Evolutionary conservation across 2,888 invertebrate genomes (phyloP), one percentile per base, ranked within the genome.

Genomic region (Sinotaia quadrata): DNA sequence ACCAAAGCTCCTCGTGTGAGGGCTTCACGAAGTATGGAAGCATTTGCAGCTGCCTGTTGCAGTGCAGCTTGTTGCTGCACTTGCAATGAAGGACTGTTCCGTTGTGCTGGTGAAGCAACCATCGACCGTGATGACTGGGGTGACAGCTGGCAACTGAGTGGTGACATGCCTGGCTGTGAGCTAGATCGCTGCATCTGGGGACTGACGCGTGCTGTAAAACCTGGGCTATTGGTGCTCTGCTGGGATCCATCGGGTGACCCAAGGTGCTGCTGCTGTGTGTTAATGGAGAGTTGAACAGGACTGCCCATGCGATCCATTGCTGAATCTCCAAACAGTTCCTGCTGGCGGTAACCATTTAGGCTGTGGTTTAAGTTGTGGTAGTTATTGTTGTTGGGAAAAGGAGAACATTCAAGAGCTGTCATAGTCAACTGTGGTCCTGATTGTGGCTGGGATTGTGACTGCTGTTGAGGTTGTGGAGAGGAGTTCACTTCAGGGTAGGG

Each of bases 401-500:
- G 62, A 41, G 77, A 61, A 36, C 71, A 73, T 27, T 81, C 80
- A 52, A 80, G 66, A 61, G 73, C 69, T 71, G 74, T 73, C 69
- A 76, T 70, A 68, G 74, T 65, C 51, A 68, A 51, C 51, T 69
- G 65, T 15, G 67, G 41, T 21, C 15, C 18, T 4, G n/a, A 36
- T 29, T 37, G 41, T 5, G 41, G 36, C 2, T 27, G 57, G 34
- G n/a, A n/a, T n/a, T n/a, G n/a, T n/a, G n/a, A n/a, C 27, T 34
- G 59, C 31, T 63, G 63, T 37, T 69, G 68, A 5, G 33, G 61
- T 15, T 61, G 70, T 41, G 59, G 21, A 37, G 27, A 21, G 31
- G 58, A 63, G 72, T 51, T 74, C 74, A 27, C 73, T 75, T 81
- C 79, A 29, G 79, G 81, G 72, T 85, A 85, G 90, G 92, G 82